Conservation (phyloP, 2,797 vertebrate species). For the Thamnophis elegans region DNA sequence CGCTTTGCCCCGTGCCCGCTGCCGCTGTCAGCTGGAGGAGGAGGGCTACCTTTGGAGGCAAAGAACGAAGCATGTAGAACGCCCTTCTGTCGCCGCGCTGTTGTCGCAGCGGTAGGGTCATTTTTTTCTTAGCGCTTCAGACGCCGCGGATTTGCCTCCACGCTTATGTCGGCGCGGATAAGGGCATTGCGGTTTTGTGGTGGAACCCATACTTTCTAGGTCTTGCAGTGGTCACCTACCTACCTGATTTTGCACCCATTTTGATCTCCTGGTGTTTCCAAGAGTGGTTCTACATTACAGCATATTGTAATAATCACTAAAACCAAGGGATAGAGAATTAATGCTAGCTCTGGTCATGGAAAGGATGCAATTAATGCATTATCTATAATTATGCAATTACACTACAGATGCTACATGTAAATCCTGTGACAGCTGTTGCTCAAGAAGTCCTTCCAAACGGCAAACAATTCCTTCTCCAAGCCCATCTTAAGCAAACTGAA, state of each 20-base stretch:
- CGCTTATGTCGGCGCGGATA: too few species aligned
- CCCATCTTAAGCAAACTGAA: neutral
- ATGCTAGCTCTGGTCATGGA: neutral
- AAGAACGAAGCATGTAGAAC: too few species aligned
- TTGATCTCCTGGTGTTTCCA: neutral
- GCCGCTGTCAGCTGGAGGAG: too few species aligned
- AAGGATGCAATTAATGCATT: neutral
- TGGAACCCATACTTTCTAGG: too few species aligned
- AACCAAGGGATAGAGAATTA: neutral
- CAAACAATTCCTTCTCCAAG: neutral
- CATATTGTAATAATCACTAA: neutral
- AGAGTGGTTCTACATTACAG: neutral
- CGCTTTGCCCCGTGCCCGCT: too few species aligned
- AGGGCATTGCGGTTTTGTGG: too few species aligned
- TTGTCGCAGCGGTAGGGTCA: too few species aligned
- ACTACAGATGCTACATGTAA: neutral
- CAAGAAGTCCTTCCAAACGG: neutral
- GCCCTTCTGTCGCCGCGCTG: too few species aligned
- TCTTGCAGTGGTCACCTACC: neutral
- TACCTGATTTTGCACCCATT: neutral
- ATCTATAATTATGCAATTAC: neutral
- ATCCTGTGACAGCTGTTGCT: neutral
- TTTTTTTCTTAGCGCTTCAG: too few species aligned
- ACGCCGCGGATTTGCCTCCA: too few species aligned
- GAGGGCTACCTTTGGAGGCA: too few species aligned